Evolutionary conservation across 1,140 invertebrate genomes (phyloP), one percentile per base, ranked within the genome.

Genomic region (Pseudomyrmex cubaensis): DNA sequence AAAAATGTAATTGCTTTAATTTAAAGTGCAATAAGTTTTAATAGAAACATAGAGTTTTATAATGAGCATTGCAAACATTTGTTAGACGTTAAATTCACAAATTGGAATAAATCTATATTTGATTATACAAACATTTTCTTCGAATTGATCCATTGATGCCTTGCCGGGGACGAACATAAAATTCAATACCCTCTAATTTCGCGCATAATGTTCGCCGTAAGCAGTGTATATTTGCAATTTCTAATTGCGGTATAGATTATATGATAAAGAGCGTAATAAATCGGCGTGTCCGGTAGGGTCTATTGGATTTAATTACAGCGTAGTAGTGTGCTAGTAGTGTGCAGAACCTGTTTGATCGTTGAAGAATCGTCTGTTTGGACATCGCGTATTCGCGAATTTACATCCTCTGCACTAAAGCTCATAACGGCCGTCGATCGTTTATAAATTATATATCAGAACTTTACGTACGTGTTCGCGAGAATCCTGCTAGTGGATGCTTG

Each of bases 81-180:
- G 5, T 72, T 20, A 48, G 12, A 72, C 17, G 20, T 22, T 56
- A 56, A 72, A 44, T 70, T 50, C 9, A 78, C n/a, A 74, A 59
- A 80, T 80, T 72, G 46, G 15, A 54, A 59, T 70, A 72, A 80
- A 35, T 44, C 7, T 25, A 50, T 59, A 80, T 59, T 80, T 72
- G 76, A 70, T 80, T 80, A 80, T 80, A 66, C 66, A 80, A 80
- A 80, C 22, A 46, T 46, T 54, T 72, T 80, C 66, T 17, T 57
- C 44, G 76, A 80, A 80, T 80, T 59, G 25, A 80, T 70, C 64
- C 10, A 61, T 25, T 22, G 56, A 80, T 78, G 56, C 7, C 2
- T 4, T 44, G 0, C 20, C 48, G 12, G 35, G 17, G 44, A 59
- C 52, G 20, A 59, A 22, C 52, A 80, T 69, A 80, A 80, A 80